A percentile compares a stretch with the other conserved stretches of the same genome.
Evolutionary conservation across 2,888 invertebrate genomes (phyloP).

Genomic region (Macrophya alboannulata): DNA sequence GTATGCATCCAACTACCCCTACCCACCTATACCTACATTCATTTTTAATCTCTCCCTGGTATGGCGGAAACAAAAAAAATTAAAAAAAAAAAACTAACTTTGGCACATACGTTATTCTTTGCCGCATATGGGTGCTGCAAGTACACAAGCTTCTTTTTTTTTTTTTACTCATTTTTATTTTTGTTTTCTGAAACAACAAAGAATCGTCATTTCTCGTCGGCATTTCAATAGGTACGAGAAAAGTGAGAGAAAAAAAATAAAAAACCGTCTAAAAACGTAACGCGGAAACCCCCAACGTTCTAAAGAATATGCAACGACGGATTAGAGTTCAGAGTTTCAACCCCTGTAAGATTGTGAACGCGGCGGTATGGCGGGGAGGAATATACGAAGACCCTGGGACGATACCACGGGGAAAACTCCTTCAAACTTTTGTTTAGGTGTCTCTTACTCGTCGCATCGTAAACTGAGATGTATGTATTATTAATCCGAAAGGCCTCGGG

Average conservation of each 20-base stretch:
- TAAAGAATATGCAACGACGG: neutral
- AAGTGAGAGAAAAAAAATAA: neutral
- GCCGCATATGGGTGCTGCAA: neutral
- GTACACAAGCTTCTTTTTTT: neutral
- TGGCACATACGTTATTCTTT: slow-evolving; percentile 2
- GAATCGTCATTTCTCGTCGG: neutral
- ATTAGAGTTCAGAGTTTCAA: slow-evolving; percentile 4
- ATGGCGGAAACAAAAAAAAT: too few relatives aligned
- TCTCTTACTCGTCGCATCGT: neutral
- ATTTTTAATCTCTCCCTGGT: too few relatives aligned
- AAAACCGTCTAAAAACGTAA: neutral
- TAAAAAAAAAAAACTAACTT: neutral
- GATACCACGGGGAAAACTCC: neutral
- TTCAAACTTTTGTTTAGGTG: neutral
- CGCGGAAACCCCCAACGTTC: neutral
- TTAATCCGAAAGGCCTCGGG: neutral
- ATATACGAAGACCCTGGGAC: neutral
- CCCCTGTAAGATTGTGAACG: neutral
- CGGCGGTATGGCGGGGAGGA: too few relatives aligned
- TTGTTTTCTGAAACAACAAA: neutral
- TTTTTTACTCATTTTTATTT: neutral
- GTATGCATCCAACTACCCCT: neutral
- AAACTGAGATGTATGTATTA: neutral
- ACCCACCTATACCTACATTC: neutral
- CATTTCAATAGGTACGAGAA: neutral